Conservation (phyloP, 2,888 invertebrate genomes). For the Atethmia centrago region DNA sequence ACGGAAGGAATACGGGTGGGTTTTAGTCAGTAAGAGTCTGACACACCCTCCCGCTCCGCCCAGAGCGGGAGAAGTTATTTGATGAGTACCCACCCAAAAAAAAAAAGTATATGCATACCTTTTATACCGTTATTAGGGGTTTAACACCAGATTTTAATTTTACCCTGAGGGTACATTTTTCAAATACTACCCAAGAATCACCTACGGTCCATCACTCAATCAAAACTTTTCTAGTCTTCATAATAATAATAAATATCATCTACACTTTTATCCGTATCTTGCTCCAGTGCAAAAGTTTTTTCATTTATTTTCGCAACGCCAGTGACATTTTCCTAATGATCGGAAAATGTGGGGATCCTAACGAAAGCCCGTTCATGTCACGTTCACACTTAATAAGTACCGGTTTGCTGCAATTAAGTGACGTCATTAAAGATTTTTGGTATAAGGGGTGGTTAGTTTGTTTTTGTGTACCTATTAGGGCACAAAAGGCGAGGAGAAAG, state of each 20-base stretch:
- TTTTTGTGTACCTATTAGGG: not conserved
- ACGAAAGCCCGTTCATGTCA: conserved; percentile 55
- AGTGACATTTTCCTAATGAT: conserved; percentile 69
- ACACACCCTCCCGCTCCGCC: too few relatives aligned
- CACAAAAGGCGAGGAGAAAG: too few relatives aligned
- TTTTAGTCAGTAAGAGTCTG: too few relatives aligned
- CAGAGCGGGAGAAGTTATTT: too few relatives aligned
- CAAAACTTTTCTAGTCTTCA: conserved; percentile 34
- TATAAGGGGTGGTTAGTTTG: conserved; percentile 4
- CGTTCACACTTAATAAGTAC: conserved; percentile 62
- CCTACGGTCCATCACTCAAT: not conserved
- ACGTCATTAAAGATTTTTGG: conserved; percentile 53
- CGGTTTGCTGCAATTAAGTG: conserved; percentile 58
- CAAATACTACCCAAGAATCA: not conserved
- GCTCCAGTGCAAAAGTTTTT: conserved; percentile 54
- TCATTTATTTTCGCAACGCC: conserved; percentile 62
- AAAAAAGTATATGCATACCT: too few relatives aligned
- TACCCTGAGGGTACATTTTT: not conserved
- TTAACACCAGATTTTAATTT: not conserved
- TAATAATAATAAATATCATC: conserved; percentile 23
- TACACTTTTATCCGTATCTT: conserved; percentile 28
- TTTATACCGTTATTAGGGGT: too few relatives aligned
- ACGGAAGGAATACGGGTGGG: too few relatives aligned
- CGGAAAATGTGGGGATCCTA: conserved; percentile 61
- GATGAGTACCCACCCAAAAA: too few relatives aligned